A percentile compares a stretch with the other conserved stretches of the same genome.
Evolutionary conservation across 2,888 invertebrate genomes (phyloP).

Genomic region (Lasioglossum malachurum): DNA sequence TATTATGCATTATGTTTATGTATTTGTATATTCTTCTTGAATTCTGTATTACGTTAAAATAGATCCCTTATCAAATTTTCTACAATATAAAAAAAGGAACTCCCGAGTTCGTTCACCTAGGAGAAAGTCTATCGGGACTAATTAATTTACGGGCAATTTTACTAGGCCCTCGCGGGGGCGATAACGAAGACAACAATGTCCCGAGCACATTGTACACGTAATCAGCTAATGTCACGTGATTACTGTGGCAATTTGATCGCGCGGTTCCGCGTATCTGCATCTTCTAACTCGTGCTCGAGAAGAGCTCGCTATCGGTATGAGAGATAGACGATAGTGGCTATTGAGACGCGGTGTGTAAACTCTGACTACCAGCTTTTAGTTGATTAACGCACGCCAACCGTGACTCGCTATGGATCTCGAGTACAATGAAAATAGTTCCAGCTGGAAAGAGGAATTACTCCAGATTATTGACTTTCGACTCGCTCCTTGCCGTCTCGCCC

Average conservation of each 20-base stretch:
- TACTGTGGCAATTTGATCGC: constrained; percentile 47
- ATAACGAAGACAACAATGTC: neutral
- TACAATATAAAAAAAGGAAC: too few species aligned
- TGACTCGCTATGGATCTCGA: constrained; percentile 68
- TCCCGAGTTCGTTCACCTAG: neutral
- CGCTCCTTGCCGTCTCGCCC: constrained; percentile 43
- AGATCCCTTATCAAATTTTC: too few species aligned
- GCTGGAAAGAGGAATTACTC: constrained; percentile 76
- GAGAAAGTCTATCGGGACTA: neutral
- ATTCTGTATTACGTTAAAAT: too few species aligned
- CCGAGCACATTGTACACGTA: constrained; percentile 45
- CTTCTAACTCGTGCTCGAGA: constrained; percentile 27
- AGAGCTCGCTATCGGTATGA: constrained; percentile 70
- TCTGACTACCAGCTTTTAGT: constrained; percentile 80
- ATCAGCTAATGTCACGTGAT: constrained; percentile 63
- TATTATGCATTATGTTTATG: too few species aligned
- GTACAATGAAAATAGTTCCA: constrained; percentile 77
- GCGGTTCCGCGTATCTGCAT: constrained; percentile 34
- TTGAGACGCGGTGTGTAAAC: constrained; percentile 77
- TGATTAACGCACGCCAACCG: constrained; percentile 78
- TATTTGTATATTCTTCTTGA: too few species aligned
- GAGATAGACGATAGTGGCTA: constrained; percentile 72
- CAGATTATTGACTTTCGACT: constrained; percentile 78
- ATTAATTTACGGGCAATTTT: neutral
- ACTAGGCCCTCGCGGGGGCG: neutral